Conservation (phyloP, 2,113 vertebrate genomes). For the Ciconia boyciana region DNA sequence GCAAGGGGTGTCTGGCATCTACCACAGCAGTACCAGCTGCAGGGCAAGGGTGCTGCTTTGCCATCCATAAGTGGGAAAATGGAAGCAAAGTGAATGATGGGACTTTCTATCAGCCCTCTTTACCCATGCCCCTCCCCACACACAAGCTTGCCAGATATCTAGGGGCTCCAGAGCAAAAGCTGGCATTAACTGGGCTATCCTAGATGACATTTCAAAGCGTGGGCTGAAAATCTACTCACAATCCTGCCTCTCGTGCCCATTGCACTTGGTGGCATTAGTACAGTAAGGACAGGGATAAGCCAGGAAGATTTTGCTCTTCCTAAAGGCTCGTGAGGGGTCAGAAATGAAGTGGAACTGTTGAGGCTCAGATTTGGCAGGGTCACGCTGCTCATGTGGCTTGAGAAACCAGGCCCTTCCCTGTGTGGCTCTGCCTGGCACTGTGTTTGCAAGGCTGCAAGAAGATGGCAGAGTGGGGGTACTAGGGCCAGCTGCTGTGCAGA, state of each 20-base stretch:
- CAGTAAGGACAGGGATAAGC: background rate
- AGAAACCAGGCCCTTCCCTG: fast-evolving
- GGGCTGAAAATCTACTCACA: background rate
- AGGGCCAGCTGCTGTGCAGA: background rate
- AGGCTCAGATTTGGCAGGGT: background rate
- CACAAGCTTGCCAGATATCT: background rate
- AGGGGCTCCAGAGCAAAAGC: background rate
- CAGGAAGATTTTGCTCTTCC: background rate
- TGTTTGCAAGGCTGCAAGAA: background rate
- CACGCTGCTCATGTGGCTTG: fast-evolving
- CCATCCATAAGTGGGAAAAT: background rate
- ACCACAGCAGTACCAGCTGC: background rate
- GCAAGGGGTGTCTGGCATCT: background rate
- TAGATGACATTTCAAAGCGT: background rate
- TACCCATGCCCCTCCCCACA: fast-evolving
- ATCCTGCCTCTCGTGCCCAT: background rate
- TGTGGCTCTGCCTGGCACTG: fast-evolving
- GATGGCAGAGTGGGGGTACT: background rate
- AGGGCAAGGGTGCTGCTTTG: background rate
- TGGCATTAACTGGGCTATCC: background rate
- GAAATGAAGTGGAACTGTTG: background rate
- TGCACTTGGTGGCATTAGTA: background rate
- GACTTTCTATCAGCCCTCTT: background rate
- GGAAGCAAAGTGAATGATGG: background rate
- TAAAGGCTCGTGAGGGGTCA: background rate